These are phyloP conservation scores for Tetranychus piercei DNA, from an alignment of 2,888 invertebrate genomes.

Conservation along the genomic window DNA sequence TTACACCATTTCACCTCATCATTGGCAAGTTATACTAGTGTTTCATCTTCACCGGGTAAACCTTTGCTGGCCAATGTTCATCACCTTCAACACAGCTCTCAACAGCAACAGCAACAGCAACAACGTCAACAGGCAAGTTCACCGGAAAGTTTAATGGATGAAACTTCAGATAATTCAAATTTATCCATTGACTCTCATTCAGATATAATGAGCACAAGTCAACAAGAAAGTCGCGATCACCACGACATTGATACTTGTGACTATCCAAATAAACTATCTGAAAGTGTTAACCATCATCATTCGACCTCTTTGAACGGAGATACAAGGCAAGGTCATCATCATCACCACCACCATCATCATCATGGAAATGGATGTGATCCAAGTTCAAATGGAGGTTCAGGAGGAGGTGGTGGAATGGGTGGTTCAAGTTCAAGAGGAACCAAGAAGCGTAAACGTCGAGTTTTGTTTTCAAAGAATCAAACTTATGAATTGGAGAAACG, in stretches of 20 bases:
- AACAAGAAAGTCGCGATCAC: not conserved
- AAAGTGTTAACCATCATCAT: not conserved
- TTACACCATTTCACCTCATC: not conserved
- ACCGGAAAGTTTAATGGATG: too few species aligned
- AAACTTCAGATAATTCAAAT: not conserved
- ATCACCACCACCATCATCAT: too few species aligned
- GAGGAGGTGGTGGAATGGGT: too few species aligned
- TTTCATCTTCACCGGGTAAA: not conserved
- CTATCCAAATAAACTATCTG: not conserved
- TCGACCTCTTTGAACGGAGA: too few species aligned
- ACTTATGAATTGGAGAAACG: slow-evolving; percentile 90
- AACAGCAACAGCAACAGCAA: not conserved
- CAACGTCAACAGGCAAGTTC: not conserved
- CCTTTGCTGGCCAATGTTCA: not conserved
- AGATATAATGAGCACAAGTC: not conserved
- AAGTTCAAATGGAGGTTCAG: too few species aligned
- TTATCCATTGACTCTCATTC: not conserved
- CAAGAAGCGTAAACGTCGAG: slow-evolving; percentile 83
- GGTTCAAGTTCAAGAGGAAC: too few species aligned
- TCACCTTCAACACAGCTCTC: not conserved
- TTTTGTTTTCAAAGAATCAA: slow-evolving; percentile 90
- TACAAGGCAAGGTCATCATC: too few species aligned
- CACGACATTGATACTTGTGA: not conserved
- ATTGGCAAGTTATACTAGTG: not conserved
- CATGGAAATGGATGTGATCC: too few species aligned